A percentile compares a stretch with the other conserved stretches of the same genome.
Evolutionary conservation across 37 sponge, comb jelly and placozoan species (phyloP).

Genomic region (Aplysina aerophoba): DNA sequence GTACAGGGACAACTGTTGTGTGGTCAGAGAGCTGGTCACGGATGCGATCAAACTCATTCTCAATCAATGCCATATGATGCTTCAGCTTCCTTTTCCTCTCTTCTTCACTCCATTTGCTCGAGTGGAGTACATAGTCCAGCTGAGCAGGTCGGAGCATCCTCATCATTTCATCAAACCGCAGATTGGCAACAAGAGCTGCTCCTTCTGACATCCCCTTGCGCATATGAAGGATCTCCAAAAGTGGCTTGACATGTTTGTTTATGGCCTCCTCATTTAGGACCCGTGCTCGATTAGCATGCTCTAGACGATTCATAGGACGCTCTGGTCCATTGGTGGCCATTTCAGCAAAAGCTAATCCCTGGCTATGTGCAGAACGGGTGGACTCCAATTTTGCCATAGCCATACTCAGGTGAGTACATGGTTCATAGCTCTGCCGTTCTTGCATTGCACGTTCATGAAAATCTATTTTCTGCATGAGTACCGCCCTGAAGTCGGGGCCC

Average conservation of each 20-base stretch:
- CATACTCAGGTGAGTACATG: background rate
- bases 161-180: conserved; percentile 5
- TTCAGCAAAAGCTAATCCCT: conserved; percentile 12
- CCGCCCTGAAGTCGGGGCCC: background rate
- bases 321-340: conserved; percentile 4
- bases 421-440: background rate
- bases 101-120: conserved; percentile 1
- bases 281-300: background rate
- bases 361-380: background rate
- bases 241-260: background rate
- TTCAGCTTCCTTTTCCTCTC: background rate
- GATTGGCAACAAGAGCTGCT: background rate
- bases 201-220: background rate
- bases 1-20: background rate
- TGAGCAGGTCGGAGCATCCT: conserved; percentile 1
- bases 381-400: background rate
- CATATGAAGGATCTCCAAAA: background rate
- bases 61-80: background rate
- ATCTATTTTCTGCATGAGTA: too few relatives aligned
- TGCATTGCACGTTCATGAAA: background rate
- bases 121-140: background rate
- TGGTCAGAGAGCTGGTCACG: background rate
- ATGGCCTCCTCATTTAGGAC: background rate
- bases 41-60: background rate
- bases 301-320: background rate